Evolutionary conservation across 2,797 vertebrate species (phyloP).

Genomic region (Bradypodion ventrale): DNA sequence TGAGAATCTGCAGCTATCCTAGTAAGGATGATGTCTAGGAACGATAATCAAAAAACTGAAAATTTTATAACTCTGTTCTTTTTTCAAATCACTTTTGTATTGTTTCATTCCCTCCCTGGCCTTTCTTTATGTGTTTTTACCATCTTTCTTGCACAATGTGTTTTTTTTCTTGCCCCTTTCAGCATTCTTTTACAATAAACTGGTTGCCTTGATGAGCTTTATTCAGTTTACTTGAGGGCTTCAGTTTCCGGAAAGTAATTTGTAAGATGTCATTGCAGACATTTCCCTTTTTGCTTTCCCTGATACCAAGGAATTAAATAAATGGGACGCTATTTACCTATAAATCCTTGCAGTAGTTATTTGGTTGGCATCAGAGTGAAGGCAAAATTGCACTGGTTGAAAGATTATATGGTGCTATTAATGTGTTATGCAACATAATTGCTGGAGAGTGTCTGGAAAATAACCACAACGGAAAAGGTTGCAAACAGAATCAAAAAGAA

Average conservation of each 20-base stretch:
- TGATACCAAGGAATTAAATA: constrained; percentile 8
- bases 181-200: constrained; percentile 11
- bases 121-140: neutral
- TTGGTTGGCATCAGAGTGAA: constrained; percentile 24
- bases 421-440: neutral
- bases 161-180: neutral
- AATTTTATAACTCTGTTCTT: neutral
- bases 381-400: neutral
- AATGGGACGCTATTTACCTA: constrained; percentile 11
- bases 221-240: constrained; percentile 6
- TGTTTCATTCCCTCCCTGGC: neutral
- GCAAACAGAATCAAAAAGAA: too few species aligned
- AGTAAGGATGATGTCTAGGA: neutral
- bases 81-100: neutral
- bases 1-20: neutral
- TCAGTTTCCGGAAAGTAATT: neutral
- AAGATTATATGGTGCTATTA: neutral
- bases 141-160: neutral
- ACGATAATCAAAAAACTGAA: neutral
- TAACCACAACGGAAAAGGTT: too few species aligned
- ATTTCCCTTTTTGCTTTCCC: neutral
- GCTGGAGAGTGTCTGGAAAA: neutral
- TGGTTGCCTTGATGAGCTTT: neutral
- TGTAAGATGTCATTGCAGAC: constrained; percentile 1
- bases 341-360: constrained; percentile 8